These are phyloP conservation scores for Acropternis orthonyx DNA, from an alignment of 2,797 vertebrate species.

Conservation along the genomic window DNA sequence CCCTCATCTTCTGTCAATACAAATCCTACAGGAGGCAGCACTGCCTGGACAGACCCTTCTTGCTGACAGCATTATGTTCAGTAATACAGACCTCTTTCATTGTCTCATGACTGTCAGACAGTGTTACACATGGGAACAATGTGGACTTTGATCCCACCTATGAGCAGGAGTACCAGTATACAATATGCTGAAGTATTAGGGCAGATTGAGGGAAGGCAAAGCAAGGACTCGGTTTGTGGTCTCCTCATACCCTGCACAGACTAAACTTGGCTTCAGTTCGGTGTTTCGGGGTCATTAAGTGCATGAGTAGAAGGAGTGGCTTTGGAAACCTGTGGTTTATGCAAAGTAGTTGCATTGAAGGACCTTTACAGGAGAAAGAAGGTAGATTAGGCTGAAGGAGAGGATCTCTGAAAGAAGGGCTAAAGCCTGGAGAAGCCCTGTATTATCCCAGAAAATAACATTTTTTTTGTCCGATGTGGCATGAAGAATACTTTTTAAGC, in stretches of 20 bases:
- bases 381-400: background rate
- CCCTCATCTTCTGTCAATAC: background rate
- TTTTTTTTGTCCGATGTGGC: background rate
- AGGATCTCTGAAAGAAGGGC: background rate
- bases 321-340: slow-evolving; percentile 13
- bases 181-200: background rate
- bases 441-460: background rate
- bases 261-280: background rate
- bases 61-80: background rate
- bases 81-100: background rate
- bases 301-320: background rate
- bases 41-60: background rate
- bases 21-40: background rate
- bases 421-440: background rate
- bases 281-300: background rate
- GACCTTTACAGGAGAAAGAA: background rate
- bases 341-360: background rate
- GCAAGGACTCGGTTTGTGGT: background rate
- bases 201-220: background rate
- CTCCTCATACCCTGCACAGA: fast-evolving
- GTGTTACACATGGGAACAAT: background rate
- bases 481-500: background rate
- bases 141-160: background rate
- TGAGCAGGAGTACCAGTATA: background rate
- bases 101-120: fast-evolving